Base-by-base conservation (phyloP, 2,113 vertebrate genomes). In the Caretta caretta region DNA sequence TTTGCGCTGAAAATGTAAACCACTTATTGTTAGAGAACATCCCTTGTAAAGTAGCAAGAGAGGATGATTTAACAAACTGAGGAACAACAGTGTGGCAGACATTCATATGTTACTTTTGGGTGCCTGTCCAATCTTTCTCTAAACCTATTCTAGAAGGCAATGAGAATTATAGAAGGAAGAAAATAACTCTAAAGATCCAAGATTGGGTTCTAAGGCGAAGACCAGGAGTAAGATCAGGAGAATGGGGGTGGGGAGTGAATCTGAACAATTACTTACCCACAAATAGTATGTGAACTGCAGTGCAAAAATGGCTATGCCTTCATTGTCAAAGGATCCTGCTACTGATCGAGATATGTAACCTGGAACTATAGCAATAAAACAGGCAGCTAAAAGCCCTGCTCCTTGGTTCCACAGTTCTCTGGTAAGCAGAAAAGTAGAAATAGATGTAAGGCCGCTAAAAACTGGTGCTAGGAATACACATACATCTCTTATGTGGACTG, bases 241-340 rank as follows among this genome's bases (percentile, higher is more conserved):
- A 89, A 95, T 54, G 56, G 90, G 38, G 38, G 38, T 42, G 38
- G 38, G 38, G 57, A 82, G 10, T 76, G 85, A 94, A 88, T 95
- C 91, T 79, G 75, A 51, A 94, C 59, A 97, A 96, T 97, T 98
- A 98, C 99, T 99, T 98, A 99, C 99, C 99, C 99, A 99, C 96
- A 99, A 99, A 97, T 99, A 99, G 98, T 99, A 99, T 87, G 99
- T 99, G 98, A 99, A 99, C 97, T 99, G 99, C 97, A 99, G 99
- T 95, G 99, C 99, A 97, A 99, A 99, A 98, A 99, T 99, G 97
- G 99, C 99, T 93, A 99, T 99, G 98, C 99, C 99, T 98, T 99
- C 99, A 79, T 99, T 99, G 98, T 99, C 99, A 95, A 99, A 99
- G 7, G 99, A 99, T 93, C 99, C 99, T 24, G 99, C 99, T 78